Conservation (phyloP, 1,140 invertebrate species). For the Macrosteles quadrilineatus region DNA sequence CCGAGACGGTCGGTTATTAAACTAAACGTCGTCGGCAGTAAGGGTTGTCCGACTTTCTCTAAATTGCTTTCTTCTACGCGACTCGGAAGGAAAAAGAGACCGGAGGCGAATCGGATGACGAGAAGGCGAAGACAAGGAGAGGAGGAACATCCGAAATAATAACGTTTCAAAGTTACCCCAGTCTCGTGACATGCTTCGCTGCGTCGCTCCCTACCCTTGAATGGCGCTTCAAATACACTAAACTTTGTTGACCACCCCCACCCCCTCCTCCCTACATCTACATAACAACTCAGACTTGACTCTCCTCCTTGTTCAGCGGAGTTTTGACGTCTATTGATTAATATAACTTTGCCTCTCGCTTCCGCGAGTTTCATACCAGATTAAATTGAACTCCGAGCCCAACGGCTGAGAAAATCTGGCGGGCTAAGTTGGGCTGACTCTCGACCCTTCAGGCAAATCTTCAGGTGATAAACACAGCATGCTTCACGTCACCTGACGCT, state of each 20-base stretch:
- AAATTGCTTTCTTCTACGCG: conserved; percentile 22
- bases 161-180: conserved; percentile 29
- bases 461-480: too few species aligned
- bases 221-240: conserved; percentile 26
- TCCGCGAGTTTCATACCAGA: conserved; percentile 18
- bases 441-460: too few species aligned
- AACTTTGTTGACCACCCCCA: conserved; percentile 25
- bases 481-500: too few species aligned
- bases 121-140: neutral
- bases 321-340: conserved; percentile 27
- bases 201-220: conserved; percentile 21
- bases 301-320: conserved; percentile 2
- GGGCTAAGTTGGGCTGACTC: neutral
- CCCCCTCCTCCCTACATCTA: conserved; percentile 17
- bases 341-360: conserved; percentile 21
- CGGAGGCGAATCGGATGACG: conserved; percentile 18
- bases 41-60: conserved; percentile 25
- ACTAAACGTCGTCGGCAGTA: conserved; percentile 22
- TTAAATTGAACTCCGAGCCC: conserved; percentile 11
- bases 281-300: conserved; percentile 26
- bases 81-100: conserved; percentile 5
- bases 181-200: conserved; percentile 13
- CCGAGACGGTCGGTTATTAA: conserved; percentile 16
- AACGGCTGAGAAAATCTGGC: conserved; percentile 14
- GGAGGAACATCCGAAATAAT: conserved; percentile 30